Conservation (phyloP, 2,888 invertebrate species). For the Euproctis similis region DNA sequence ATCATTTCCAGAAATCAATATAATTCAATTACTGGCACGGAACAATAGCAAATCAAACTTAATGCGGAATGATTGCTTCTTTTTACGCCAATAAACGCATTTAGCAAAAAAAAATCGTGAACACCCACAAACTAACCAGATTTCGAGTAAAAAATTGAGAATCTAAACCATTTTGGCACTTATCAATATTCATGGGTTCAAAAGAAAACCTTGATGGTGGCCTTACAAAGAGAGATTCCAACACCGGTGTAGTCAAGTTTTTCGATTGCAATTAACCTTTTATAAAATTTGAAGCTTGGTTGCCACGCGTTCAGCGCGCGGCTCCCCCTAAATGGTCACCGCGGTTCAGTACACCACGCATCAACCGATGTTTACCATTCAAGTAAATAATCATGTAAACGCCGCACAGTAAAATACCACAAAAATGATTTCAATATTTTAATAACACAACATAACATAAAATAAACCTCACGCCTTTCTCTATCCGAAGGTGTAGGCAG, state of each 20-base stretch:
- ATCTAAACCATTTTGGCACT: constrained; percentile 49
- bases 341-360: constrained; percentile 21
- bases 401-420: no score
- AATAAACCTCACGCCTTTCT: no score
- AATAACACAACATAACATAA: no score
- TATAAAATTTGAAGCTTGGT: constrained; percentile 39
- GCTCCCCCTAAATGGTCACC: constrained; percentile 41
- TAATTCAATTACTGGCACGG: constrained; percentile 21
- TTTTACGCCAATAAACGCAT: constrained; percentile 27
- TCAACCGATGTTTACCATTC: constrained; percentile 14
- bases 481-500: no score
- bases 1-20: constrained; percentile 24
- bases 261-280: constrained; percentile 58
- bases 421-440: no score
- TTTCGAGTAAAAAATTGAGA: constrained; percentile 34
- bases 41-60: constrained; percentile 16
- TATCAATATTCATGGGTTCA: constrained; percentile 57
- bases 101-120: constrained; percentile 25
- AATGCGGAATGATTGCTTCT: constrained; percentile 9
- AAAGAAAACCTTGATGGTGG: constrained; percentile 58
- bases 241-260: constrained; percentile 44
- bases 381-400: constrained; percentile 1
- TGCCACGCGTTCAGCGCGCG: constrained; percentile 62
- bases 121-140: constrained; percentile 43
- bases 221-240: constrained; percentile 52